Base-by-base conservation (phyloP, 2,888 invertebrate genomes). In the Teleiodes luculella region DNA sequence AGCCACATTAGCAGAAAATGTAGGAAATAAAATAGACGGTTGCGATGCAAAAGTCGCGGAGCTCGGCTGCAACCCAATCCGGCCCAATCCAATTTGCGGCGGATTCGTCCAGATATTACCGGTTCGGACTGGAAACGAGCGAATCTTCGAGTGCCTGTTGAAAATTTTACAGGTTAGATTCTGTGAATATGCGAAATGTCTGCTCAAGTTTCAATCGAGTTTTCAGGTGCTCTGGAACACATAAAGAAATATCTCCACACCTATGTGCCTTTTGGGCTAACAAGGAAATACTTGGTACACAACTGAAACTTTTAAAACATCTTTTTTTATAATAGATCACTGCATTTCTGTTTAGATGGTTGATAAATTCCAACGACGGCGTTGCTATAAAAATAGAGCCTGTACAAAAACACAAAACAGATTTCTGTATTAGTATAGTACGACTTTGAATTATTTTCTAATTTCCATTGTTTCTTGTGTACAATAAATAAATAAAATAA, bases 11-110 rank as follows among this genome's bases (percentile, higher is more conserved):
- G 55, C 53, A 41, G 56, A 56, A 37, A 35, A 54, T 39, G 16
- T 35, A 33, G 41, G 36, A 31, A 59, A 61, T 58, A 59, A 62
- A 61, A 61, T 58, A 59, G 59, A 50, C 57, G 56, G 39, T 30
- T 61, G 60, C 67, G 65, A 72, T 74, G 72, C 72, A 77, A 76
- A 70, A 74, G 72, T 73, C 68, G 70, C 62, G 60, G 62, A 61
- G 62, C 67, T 63, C 67, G 56, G 30, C 33, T 46, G 20, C 33
- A 35, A 37, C 36, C 45, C 47, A 35, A 35, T 68, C 66, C 72
- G 68, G 72, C 68, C 72, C 78, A 78, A 83, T 83, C 77, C 81
- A 81, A 81, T 83, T 83, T 79, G 75, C 62, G 68, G 73, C 71
- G 73, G 78, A 73, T 76, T 72, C 64, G 69, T 65, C 68, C 74